Base-by-base conservation (phyloP, 2,797 vertebrate genomes). In the Ciconia nigra region DNA sequence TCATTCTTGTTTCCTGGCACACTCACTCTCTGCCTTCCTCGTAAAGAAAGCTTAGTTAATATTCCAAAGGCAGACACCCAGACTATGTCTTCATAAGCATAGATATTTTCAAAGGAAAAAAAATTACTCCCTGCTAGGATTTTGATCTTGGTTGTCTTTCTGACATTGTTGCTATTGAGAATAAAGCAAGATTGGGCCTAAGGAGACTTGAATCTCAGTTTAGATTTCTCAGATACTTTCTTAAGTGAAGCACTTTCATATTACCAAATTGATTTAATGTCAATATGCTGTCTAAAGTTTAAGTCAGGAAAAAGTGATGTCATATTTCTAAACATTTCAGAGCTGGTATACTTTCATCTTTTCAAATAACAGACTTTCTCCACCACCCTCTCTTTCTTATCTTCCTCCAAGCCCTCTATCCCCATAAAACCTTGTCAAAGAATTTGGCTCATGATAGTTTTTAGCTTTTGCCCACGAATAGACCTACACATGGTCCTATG, bases 251-350 rank as follows among this genome's bases (percentile, higher is more conserved):
- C 3, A 6, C n/a, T 95, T 94, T 96, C 63, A 84, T 92, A 63
- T 69, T 26, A 66, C 13, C 57, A 57, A 55, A 87, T 80, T 87
- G 46, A 93, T 93, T 94, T 91, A 70, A 90, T 71, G 71, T 78
- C 89, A 89, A 89, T 90, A 91, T 78, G 37, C 22, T 82, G 41
- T 39, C 54, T 51, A 67, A 79, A 94, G 83, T 85, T 97, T 69
- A 94, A 79, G 58, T n/a, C 61, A 72, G 66, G 72, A 72, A 91
- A 93, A 93, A 84, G 7, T 57, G 44, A 74, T 84, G 41, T 35
- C 55, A 44, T 71, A 71, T 78, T 93, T 78, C 52, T 57, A 83
- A 92, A 90, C 7, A n/a, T 58, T 63, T 85, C 59, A 84, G 35
- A 62, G 5, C 13, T 52, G 52, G 29, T 66, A 55, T 70, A 51